Percentiles rank a stretch among this genome's conserved stretches.
Evolutionary conservation across 2,113 vertebrate genomes (phyloP).

Genomic region (Myocastor coypus): DNA sequence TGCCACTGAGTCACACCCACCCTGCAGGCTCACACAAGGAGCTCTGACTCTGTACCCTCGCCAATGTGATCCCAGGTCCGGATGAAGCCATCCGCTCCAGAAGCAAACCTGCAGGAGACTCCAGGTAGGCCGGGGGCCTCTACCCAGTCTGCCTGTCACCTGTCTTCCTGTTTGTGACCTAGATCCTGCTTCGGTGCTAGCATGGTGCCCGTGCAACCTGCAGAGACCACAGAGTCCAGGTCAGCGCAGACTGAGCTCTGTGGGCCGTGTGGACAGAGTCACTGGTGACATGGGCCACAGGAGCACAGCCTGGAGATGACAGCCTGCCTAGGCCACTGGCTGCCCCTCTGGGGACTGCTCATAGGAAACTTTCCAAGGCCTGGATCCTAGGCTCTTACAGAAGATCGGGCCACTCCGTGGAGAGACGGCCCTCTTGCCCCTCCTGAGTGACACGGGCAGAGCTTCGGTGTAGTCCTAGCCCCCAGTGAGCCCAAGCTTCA

Average conservation of each 20-base stretch:
- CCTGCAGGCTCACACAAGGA: fast-evolving
- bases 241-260: background rate
- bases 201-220: background rate
- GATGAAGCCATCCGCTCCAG: background rate
- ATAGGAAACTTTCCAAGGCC: background rate
- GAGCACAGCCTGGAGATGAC: background rate
- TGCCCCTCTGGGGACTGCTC: background rate
- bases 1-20: fast-evolving
- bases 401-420: background rate
- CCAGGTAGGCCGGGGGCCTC: fast-evolving
- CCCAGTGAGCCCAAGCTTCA: background rate
- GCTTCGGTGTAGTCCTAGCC: background rate
- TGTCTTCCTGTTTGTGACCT: background rate
- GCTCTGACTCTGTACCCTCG: fast-evolving
- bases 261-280: background rate
- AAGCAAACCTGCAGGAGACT: fast-evolving
- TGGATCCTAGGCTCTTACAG: background rate
- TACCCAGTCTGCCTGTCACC: background rate
- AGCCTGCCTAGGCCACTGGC: background rate
- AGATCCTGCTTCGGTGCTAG: background rate
- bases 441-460: background rate
- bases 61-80: fast-evolving
- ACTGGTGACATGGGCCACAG: background rate
- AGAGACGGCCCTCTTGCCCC: background rate
- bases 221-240: background rate